Percentiles rank a stretch among this genome's conserved stretches.
Conservation (phyloP, 2,113 vertebrate genomes). For the Esox niger region DNA sequence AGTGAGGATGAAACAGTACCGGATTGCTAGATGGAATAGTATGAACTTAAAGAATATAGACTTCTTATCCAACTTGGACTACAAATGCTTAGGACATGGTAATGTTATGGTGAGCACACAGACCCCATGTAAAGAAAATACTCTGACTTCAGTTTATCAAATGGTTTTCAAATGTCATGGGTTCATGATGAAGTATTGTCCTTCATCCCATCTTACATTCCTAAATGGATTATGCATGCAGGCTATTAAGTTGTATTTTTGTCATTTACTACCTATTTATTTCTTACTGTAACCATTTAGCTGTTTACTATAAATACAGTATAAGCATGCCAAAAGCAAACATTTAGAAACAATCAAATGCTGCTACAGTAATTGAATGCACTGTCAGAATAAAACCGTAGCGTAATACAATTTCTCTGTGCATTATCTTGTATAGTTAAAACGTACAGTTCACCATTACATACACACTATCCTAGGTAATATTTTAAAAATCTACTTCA, state of each 20-base stretch:
- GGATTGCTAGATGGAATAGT: background rate
- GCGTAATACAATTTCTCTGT: background rate
- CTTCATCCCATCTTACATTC: background rate
- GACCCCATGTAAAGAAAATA: background rate
- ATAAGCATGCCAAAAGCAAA: conserved; percentile 1
- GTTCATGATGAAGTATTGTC: background rate
- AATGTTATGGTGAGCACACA: background rate
- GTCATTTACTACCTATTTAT: conserved; percentile 6
- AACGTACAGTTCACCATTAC: background rate
- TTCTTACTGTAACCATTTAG: background rate
- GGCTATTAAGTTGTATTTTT: conserved; percentile 12
- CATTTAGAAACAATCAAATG: conserved; percentile 12
- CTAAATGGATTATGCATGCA: background rate
- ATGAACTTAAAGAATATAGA: background rate
- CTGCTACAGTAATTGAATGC: conserved; percentile 14
- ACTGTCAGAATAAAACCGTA: background rate
- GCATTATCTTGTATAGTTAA: background rate
- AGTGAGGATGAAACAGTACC: background rate
- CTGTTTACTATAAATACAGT: conserved; percentile 5
- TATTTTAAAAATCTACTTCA: background rate
- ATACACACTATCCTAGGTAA: background rate
- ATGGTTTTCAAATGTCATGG: background rate
- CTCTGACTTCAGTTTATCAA: background rate
- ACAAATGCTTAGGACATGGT: background rate
- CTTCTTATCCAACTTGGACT: background rate